phyloP scores from a whole-genome alignment of 2,113 vertebrate species.

The Apaloderma vittatum region DNA sequence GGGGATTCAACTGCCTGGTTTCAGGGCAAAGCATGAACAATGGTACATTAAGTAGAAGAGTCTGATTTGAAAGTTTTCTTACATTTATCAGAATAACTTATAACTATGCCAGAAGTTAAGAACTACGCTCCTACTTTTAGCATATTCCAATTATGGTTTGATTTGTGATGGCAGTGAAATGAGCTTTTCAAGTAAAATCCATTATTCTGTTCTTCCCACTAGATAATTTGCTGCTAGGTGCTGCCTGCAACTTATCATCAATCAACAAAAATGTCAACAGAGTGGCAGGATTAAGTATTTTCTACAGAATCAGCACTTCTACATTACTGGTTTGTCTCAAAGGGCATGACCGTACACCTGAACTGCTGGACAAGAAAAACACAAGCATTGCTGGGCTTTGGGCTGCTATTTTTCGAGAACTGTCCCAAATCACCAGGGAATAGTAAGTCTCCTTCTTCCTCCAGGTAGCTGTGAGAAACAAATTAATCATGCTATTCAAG shows the following conservation, averaged over 20 bases:
- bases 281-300: constrained; percentile 22
- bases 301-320: constrained; percentile 45
- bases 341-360: not conserved
- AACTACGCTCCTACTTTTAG: constrained; percentile 65
- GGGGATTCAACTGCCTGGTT: not conserved
- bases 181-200: constrained; percentile 59
- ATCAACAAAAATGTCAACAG: constrained; percentile 71
- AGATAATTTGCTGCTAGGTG: constrained; percentile 66
- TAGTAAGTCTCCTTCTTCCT: not conserved
- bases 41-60: not conserved
- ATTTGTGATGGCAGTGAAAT: constrained; percentile 69
- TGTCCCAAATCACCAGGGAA: not conserved
- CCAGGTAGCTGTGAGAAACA: not conserved
- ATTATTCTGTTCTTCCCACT: constrained; percentile 67
- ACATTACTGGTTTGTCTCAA: not conserved
- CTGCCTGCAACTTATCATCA: constrained; percentile 66
- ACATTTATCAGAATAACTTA: constrained; percentile 57
- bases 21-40: not conserved
- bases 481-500: not conserved
- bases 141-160: constrained; percentile 60
- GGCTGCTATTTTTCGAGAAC: not conserved
- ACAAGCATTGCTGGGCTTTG: not conserved
- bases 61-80: constrained; percentile 32
- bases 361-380: not conserved
- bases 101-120: constrained; percentile 31